phyloP scores from a whole-genome alignment of 2,888 invertebrate genomes.

The Patella depressa region DNA sequence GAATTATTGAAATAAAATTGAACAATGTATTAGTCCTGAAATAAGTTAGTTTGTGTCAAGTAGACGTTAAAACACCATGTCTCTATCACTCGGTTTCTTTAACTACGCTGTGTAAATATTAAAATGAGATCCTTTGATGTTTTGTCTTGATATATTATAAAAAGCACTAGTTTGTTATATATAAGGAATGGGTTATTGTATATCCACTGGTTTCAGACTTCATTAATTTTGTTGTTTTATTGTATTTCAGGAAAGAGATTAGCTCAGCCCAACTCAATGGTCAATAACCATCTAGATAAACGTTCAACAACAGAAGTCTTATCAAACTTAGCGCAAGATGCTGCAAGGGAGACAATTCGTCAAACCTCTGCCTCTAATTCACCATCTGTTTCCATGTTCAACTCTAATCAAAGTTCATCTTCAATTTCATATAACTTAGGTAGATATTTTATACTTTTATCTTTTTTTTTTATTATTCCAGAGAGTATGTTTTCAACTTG shows the following conservation, averaged over 20 bases:
- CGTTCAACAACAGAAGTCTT: slow-evolving; percentile 65
- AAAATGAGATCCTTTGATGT: too few species aligned
- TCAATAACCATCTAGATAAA: slow-evolving; percentile 60
- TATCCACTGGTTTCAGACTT: too few species aligned
- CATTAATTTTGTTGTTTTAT: slow-evolving; percentile 7
- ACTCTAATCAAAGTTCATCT: slow-evolving; percentile 48
- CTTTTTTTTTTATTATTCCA: neutral
- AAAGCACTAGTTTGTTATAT: too few species aligned
- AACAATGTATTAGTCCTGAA: too few species aligned
- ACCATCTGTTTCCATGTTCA: slow-evolving; percentile 61
- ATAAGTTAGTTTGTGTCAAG: too few species aligned
- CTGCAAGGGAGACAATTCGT: slow-evolving; percentile 59
- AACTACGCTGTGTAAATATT: too few species aligned
- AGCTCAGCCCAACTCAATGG: slow-evolving; percentile 41
- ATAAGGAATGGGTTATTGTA: too few species aligned
- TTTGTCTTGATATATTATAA: too few species aligned
- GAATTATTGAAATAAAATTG: too few species aligned
- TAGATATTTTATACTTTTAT: neutral
- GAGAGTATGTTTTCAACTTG: neutral
- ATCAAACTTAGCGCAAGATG: slow-evolving; percentile 67
- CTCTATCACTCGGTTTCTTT: neutral
- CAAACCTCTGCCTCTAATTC: slow-evolving; percentile 58
- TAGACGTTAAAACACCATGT: too few species aligned
- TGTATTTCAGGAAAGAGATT: slow-evolving; percentile 52
- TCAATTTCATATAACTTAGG: slow-evolving; percentile 72